phyloP scores from a whole-genome alignment of 2,797 vertebrate genomes.

The Alca torda region DNA sequence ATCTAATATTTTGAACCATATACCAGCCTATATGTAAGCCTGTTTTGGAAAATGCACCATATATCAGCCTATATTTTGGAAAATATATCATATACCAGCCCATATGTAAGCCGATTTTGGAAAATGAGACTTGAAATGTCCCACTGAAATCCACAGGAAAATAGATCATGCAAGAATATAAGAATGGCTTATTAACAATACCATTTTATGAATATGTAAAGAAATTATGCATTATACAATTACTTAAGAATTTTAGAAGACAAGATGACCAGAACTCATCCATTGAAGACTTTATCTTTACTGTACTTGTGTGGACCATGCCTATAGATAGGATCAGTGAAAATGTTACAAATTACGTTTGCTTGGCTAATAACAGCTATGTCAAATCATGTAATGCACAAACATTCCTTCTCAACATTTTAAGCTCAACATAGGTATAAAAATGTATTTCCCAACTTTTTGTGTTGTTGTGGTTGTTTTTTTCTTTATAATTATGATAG shows the following conservation, averaged over 20 bases:
- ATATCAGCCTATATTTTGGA: not conserved
- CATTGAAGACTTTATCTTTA: not conserved
- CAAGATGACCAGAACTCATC: not conserved
- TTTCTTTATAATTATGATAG: not conserved
- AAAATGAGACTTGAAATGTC: not conserved
- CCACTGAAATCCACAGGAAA: not conserved
- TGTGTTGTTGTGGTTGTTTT: not conserved
- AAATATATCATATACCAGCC: not conserved
- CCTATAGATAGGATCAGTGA: not conserved
- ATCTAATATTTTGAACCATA: not conserved
- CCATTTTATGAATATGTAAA: not conserved
- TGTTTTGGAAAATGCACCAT: not conserved
- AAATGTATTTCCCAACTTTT: not conserved
- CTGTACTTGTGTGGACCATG: not conserved
- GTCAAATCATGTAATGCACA: not conserved
- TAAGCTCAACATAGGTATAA: not conserved
- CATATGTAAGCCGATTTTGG: not conserved
- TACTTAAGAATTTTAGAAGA: not conserved
- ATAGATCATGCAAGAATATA: not conserved
- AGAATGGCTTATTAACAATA: not conserved
- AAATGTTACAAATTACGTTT: not conserved
- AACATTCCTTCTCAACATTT: not conserved
- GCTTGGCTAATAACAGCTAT: not conserved
- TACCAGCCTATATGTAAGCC: not conserved
- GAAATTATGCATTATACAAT: not conserved